Percentiles rank a stretch among this genome's conserved stretches.
Evolutionary conservation across 2,888 invertebrate species (phyloP).

Genomic region (Tinea semifulvella): DNA sequence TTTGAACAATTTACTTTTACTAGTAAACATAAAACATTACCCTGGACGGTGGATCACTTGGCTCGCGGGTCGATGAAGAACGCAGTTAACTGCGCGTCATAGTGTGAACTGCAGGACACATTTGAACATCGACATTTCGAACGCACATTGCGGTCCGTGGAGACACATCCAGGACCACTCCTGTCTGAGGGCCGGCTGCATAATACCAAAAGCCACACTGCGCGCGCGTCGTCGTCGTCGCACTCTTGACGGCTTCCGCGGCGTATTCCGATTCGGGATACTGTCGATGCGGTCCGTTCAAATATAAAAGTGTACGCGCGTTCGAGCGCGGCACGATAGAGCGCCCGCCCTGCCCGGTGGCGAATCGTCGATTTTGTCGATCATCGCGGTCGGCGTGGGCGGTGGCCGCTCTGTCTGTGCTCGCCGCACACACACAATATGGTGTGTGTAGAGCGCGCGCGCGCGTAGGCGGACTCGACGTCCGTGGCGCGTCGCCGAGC

Average conservation of each 20-base stretch:
- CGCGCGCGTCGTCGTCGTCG: background rate
- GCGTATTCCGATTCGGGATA: too few species aligned
- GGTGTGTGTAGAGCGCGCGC: too few species aligned
- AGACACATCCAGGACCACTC: slow-evolving; percentile 51
- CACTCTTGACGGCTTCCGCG: background rate
- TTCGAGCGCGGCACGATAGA: too few species aligned
- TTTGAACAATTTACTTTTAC: too few species aligned
- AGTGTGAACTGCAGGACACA: slow-evolving; percentile 62
- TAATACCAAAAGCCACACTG: slow-evolving; percentile 17
- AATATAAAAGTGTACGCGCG: too few species aligned
- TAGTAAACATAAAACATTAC: slow-evolving; percentile 32
- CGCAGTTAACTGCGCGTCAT: slow-evolving; percentile 56
- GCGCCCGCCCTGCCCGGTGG: too few species aligned
- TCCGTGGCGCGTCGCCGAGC: slow-evolving; percentile 18
- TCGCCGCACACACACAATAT: too few species aligned
- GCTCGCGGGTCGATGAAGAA: slow-evolving; percentile 70
- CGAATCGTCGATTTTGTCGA: too few species aligned
- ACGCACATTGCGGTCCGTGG: slow-evolving; percentile 67
- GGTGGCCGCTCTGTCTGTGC: too few species aligned
- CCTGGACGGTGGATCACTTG: slow-evolving; percentile 66
- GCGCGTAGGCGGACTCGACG: too few species aligned
- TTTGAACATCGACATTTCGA: slow-evolving; percentile 69
- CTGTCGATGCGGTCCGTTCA: too few species aligned
- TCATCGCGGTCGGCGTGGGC: too few species aligned
- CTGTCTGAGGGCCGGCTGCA: slow-evolving; percentile 53